phyloP scores from a whole-genome alignment of 30 jellyfish, hydroid and myxozoan species.

The Turritopsis rubra region DNA sequence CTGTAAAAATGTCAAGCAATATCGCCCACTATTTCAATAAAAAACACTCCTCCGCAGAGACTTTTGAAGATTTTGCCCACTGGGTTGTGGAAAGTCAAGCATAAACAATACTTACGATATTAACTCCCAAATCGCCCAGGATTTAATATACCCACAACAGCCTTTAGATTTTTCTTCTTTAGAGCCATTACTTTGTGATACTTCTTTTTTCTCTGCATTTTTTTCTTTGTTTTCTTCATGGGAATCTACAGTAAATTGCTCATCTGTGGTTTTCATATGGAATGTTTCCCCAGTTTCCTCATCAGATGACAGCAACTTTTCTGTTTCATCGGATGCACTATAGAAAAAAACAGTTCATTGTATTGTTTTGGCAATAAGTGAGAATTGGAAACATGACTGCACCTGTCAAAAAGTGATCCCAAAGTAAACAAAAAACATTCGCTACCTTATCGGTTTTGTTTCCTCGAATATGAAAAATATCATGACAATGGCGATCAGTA shows the following conservation, averaged over 20 bases:
- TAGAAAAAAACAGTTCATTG: not conserved
- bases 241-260: not conserved
- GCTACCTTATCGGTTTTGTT: conserved; percentile 47
- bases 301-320: conserved; percentile 1
- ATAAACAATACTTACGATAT: not conserved
- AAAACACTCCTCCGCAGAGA: too few species aligned
- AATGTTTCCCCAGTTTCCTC: conserved; percentile 6
- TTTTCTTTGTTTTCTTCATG: not conserved
- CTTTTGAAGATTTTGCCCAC: too few species aligned
- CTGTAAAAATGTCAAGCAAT: too few species aligned
- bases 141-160: conserved; percentile 3
- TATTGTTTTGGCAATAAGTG: not conserved
- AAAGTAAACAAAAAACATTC: too few species aligned
- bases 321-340: not conserved
- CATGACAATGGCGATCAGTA: conserved; percentile 53
- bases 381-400: not conserved
- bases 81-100: too few species aligned
- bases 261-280: not conserved
- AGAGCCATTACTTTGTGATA: too few species aligned
- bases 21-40: too few species aligned
- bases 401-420: too few species aligned
- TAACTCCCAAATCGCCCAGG: conserved; percentile 12
- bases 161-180: not conserved
- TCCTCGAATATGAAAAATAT: conserved; percentile 57
- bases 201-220: not conserved